phyloP scores from a whole-genome alignment of 2,888 invertebrate species.

The Aphrophora alni region DNA sequence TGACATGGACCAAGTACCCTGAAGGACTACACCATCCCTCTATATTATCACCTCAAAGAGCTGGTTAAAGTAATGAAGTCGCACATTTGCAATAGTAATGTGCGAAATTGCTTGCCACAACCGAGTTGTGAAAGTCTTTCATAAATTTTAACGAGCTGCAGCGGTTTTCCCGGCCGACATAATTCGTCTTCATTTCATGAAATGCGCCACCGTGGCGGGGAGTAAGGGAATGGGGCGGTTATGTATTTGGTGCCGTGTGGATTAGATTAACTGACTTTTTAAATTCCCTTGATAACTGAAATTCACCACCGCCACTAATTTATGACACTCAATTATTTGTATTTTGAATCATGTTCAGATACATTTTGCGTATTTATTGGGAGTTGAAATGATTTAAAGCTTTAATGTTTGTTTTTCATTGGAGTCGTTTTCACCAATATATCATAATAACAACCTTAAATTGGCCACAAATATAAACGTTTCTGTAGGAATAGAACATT shows the following conservation, averaged over 20 bases:
- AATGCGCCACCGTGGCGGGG: no score
- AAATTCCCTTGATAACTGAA: background rate
- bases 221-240: background rate
- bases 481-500: no score
- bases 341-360: background rate
- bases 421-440: no score
- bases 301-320: background rate
- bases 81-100: conserved; percentile 32
- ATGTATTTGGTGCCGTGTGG: background rate
- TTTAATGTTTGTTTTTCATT: background rate
- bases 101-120: conserved; percentile 16
- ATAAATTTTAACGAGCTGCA: background rate
- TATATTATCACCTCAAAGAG: background rate
- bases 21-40: no score
- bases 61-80: conserved; percentile 25
- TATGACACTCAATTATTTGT: background rate
- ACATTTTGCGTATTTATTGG: no score
- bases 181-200: background rate
- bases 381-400: background rate
- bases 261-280: background rate
- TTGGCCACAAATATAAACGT: no score
- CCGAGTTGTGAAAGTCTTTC: background rate
- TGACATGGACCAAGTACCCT: no score
- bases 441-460: no score
- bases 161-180: background rate